A percentile compares a stretch with the other conserved stretches of the same genome.
phyloP scores from a whole-genome alignment of 2,888 invertebrate genomes.

The Keiferia lycopersicella region DNA sequence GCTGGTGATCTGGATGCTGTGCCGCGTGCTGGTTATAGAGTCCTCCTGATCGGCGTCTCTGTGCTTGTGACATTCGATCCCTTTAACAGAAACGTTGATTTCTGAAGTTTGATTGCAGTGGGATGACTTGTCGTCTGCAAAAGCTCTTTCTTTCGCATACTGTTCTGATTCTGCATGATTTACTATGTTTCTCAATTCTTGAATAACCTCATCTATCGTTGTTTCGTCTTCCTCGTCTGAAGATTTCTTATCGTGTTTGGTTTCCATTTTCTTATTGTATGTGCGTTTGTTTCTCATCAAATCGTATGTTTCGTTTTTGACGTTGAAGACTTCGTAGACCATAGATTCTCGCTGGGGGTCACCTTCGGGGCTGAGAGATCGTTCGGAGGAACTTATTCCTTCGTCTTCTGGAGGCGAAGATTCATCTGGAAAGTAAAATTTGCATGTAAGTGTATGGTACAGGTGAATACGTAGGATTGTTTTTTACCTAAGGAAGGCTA shows the following conservation, averaged over 20 bases:
- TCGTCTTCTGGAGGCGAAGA: conserved; percentile 92
- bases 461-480: no score
- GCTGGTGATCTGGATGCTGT: conserved; percentile 73
- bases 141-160: conserved; percentile 68
- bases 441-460: background rate
- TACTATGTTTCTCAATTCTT: conserved; percentile 91
- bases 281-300: conserved; percentile 71
- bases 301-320: conserved; percentile 80
- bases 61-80: conserved; percentile 60
- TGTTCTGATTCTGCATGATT: conserved; percentile 90
- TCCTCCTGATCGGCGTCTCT: conserved; percentile 73
- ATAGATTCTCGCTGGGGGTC: conserved; percentile 82
- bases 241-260: conserved; percentile 59
- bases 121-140: conserved; percentile 57
- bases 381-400: conserved; percentile 93
- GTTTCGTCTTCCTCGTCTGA: conserved; percentile 88
- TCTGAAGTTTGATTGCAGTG: conserved; percentile 71
- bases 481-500: background rate
- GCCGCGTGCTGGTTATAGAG: conserved; percentile 78
- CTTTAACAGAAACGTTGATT: conserved; percentile 62
- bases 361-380: conserved; percentile 88
- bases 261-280: conserved; percentile 65
- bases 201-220: conserved; percentile 93
- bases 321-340: conserved; percentile 83
- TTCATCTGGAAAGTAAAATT: conserved; percentile 71